These are phyloP conservation scores for Macropis europaea DNA, from an alignment of 2,888 invertebrate genomes.

Conservation along the genomic window DNA sequence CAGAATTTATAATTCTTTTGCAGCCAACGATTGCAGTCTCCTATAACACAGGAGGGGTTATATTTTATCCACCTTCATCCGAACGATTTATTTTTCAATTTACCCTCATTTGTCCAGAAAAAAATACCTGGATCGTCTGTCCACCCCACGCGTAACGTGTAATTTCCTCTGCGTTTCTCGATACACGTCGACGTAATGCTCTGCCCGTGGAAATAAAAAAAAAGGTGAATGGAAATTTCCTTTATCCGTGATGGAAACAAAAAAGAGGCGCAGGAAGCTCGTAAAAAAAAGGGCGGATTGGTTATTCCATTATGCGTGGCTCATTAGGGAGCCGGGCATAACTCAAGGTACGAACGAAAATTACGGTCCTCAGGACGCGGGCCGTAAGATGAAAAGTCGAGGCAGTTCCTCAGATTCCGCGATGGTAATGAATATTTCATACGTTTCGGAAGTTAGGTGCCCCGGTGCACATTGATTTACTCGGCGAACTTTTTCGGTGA, in stretches of 20 bases:
- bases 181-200: neutral
- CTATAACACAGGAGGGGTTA: no score
- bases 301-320: conserved; percentile 64
- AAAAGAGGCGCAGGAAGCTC: conserved; percentile 1
- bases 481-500: neutral
- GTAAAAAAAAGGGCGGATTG: conserved; percentile 49
- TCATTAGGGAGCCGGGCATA: conserved; percentile 58
- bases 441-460: conserved; percentile 29
- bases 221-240: no score
- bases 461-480: conserved; percentile 29
- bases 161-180: no score
- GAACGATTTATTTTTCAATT: no score
- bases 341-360: conserved; percentile 57
- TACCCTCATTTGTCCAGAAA: no score
- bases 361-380: conserved; percentile 41
- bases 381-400: conserved; percentile 53
- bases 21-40: no score
- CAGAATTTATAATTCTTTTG: no score
- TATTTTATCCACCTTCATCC: no score
- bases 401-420: conserved; percentile 33
- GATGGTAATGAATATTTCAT: conserved; percentile 50
- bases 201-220: neutral
- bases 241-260: no score
- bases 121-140: no score
- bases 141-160: no score